phyloP scores from a whole-genome alignment of 2,888 invertebrate genomes.

The Brachylomia viminalis region DNA sequence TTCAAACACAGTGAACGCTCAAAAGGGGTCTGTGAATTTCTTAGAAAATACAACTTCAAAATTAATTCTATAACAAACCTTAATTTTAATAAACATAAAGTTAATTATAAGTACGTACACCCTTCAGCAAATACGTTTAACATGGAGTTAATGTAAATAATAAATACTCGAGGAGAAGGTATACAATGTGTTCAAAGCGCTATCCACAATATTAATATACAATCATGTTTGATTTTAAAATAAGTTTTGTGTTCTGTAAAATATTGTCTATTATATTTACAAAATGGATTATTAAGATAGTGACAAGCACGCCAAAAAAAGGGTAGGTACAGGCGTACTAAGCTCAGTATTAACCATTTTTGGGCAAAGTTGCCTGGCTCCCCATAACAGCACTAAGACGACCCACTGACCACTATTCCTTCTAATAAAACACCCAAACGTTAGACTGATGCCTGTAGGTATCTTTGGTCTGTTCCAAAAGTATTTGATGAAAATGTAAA shows the following conservation, averaged over 20 bases:
- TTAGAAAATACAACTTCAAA: conserved; percentile 33
- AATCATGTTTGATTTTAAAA: conserved; percentile 36
- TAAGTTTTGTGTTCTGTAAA: conserved; percentile 11
- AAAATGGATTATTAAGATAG: neutral
- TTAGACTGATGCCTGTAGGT: too few relatives aligned
- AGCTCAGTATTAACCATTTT: neutral
- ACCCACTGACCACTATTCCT: too few relatives aligned
- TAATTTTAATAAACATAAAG: conserved; percentile 39
- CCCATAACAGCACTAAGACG: neutral
- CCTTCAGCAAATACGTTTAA: conserved; percentile 43
- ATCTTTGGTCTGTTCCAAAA: neutral
- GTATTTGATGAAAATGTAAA: neutral
- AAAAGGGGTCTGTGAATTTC: conserved; percentile 26
- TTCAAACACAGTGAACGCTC: conserved; percentile 17
- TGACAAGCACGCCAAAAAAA: neutral
- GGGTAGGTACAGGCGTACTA: neutral
- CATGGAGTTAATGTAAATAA: conserved; percentile 48
- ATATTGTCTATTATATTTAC: neutral
- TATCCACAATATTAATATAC: conserved; percentile 35
- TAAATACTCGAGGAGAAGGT: conserved; percentile 33
- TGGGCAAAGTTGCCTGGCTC: neutral
- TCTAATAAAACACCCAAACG: neutral
- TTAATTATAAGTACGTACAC: conserved; percentile 32
- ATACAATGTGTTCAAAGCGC: conserved; percentile 33
- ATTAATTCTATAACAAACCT: conserved; percentile 19